Percentiles rank a stretch among this genome's conserved stretches.
phyloP scores from a whole-genome alignment of 2,797 vertebrate species.

The Diplodus puntazzo region DNA sequence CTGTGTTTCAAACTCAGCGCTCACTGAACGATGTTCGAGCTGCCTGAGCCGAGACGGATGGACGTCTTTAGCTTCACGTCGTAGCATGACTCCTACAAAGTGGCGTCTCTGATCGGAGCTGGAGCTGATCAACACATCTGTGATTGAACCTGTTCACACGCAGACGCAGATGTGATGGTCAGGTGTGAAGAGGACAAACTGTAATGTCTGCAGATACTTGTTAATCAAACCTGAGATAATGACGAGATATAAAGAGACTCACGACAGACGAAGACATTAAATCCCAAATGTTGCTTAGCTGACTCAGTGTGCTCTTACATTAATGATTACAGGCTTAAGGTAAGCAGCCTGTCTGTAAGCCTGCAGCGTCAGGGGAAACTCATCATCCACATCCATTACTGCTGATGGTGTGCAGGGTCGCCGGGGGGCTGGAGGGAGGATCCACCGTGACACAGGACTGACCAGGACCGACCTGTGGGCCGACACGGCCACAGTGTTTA shows the following conservation, averaged over 20 bases:
- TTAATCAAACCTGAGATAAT: no score
- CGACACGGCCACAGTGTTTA: not conserved
- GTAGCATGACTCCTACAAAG: no score
- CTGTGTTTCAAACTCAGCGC: no score
- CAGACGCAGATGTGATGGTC: no score
- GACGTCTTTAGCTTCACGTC: no score
- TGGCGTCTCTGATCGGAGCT: no score
- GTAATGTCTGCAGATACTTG: no score
- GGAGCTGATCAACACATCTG: no score
- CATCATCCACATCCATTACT: constrained; percentile 10
- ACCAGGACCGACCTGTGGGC: not conserved
- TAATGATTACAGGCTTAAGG: constrained; percentile 32
- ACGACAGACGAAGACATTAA: not conserved
- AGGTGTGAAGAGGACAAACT: no score
- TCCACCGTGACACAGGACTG: not conserved
- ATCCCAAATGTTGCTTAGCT: not conserved
- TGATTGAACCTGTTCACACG: no score
- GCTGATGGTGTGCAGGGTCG: constrained; percentile 11
- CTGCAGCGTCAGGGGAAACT: constrained; percentile 28
- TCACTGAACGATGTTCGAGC: no score
- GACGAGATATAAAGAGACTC: not conserved
- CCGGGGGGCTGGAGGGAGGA: not conserved
- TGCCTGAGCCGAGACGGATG: no score
- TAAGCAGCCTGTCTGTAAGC: constrained; percentile 28
- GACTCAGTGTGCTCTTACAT: constrained; percentile 11